Conservation (phyloP, 92 coral and sea anemone genomes). For the Zoanthus sociatus region DNA sequence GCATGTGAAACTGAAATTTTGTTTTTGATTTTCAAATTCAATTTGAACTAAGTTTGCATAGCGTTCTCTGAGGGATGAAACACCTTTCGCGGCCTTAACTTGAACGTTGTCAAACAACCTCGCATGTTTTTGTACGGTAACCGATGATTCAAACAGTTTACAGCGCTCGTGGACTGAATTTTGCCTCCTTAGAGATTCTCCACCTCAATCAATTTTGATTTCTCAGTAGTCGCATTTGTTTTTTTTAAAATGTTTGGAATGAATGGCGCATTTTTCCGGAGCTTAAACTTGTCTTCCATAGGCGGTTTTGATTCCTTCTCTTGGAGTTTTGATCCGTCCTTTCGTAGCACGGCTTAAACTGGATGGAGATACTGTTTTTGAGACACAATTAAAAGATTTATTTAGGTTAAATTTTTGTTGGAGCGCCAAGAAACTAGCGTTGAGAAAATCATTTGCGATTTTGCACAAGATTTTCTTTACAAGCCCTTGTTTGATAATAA, state of each 20-base stretch:
- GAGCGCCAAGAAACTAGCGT: background rate
- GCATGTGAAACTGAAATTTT: too few species aligned
- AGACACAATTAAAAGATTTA: background rate
- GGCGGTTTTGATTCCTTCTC: background rate
- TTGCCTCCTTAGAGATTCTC: background rate
- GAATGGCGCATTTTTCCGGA: background rate
- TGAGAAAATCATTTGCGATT: too few species aligned
- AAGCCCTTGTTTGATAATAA: too few species aligned
- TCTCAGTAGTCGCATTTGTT: too few species aligned
- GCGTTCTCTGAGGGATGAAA: too few species aligned
- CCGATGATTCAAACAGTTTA: background rate
- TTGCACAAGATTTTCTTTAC: too few species aligned
- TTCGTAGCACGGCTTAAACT: slow-evolving; percentile 6
- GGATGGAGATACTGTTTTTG: background rate
- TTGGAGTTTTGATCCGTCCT: slow-evolving; percentile 14
- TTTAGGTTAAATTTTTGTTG: background rate
- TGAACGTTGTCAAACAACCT: too few species aligned
- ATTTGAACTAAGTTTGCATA: background rate
- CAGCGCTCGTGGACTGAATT: background rate
- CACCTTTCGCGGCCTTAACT: too few species aligned
- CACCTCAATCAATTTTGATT: background rate
- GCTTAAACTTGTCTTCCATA: background rate
- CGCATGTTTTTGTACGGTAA: background rate
- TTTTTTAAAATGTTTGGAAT: too few species aligned
- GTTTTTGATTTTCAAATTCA: background rate